A percentile compares a stretch with the other conserved stretches of the same genome.
These are phyloP conservation scores for Cinclus cinclus DNA, from an alignment of 2,113 vertebrate species.

Conservation along the genomic window DNA sequence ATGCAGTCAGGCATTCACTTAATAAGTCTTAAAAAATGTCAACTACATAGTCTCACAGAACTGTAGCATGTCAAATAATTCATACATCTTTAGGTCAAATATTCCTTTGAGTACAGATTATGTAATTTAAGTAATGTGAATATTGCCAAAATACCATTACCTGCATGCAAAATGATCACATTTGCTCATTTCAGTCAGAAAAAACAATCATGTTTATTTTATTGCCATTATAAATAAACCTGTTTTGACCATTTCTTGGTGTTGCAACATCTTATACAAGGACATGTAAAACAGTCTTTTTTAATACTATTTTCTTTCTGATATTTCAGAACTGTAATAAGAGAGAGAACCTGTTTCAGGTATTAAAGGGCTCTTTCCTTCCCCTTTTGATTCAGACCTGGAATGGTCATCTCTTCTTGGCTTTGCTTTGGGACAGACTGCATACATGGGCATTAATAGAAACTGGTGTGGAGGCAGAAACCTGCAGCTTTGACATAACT, in stretches of 20 bases:
- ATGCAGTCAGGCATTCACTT: background rate
- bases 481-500: background rate
- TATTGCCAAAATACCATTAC: background rate
- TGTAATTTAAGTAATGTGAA: background rate
- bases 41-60: accelerated
- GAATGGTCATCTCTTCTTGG: background rate
- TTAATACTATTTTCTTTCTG: background rate
- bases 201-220: background rate
- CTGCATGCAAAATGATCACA: background rate
- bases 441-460: background rate
- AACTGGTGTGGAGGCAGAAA: background rate
- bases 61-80: background rate
- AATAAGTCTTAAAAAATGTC: accelerated
- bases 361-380: background rate
- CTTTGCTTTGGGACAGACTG: background rate
- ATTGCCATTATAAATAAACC: background rate
- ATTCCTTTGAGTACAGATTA: background rate
- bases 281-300: background rate
- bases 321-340: background rate
- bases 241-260: background rate
- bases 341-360: background rate
- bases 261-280: background rate
- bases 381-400: background rate
- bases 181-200: background rate
- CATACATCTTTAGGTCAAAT: background rate